phyloP scores from a whole-genome alignment of 30 jellyfish, hydroid and myxozoan species.

The Hydractinia symbiolongicarpus region DNA sequence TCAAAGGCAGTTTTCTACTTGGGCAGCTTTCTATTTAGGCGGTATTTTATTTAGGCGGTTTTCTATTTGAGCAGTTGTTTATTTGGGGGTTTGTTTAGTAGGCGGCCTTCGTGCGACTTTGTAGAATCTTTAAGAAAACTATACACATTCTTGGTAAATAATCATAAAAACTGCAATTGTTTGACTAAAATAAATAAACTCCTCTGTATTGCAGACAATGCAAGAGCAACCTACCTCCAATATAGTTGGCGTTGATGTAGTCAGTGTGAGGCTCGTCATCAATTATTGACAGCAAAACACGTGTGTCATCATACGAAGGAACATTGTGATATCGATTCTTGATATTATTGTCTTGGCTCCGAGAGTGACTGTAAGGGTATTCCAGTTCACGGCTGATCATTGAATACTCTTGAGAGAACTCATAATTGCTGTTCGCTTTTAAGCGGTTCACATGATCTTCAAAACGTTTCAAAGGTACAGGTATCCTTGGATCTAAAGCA shows the following conservation, averaged over 20 bases:
- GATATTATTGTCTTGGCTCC: conserved; percentile 40
- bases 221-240: conserved; percentile 21
- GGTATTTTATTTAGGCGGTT: too few relatives aligned
- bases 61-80: too few relatives aligned
- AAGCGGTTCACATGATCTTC: conserved; percentile 63
- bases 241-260: conserved; percentile 74
- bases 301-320: conserved; percentile 84
- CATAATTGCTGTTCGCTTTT: conserved; percentile 68
- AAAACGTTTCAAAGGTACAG: conserved; percentile 41
- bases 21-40: too few relatives aligned
- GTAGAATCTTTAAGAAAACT: too few relatives aligned
- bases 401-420: conserved; percentile 76
- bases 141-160: too few relatives aligned
- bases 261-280: conserved; percentile 56
- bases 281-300: conserved; percentile 38
- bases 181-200: too few relatives aligned
- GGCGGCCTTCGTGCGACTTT: too few relatives aligned
- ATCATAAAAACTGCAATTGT: too few relatives aligned
- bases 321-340: conserved; percentile 72
- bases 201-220: too few relatives aligned
- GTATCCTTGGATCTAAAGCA: conserved; percentile 50
- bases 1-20: too few relatives aligned
- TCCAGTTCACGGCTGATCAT: conserved; percentile 54
- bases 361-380: conserved; percentile 46
- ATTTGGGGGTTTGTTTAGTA: too few relatives aligned